Evolutionary conservation across 2,113 vertebrate species (phyloP).

Genomic region (Eurystomus gularis): DNA sequence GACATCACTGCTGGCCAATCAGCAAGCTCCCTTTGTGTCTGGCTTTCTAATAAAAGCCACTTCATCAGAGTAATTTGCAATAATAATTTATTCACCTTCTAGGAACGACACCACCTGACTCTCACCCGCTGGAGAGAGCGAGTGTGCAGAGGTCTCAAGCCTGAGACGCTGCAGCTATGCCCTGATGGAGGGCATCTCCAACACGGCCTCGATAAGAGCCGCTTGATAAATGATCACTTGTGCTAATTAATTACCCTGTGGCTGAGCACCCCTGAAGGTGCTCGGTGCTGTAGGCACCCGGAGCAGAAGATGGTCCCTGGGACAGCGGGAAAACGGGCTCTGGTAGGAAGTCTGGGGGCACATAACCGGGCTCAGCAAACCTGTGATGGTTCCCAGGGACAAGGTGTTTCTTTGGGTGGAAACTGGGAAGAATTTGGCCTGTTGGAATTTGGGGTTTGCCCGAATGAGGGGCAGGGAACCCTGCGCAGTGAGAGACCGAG

Average conservation of each 20-base stretch:
- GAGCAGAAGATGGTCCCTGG: background rate
- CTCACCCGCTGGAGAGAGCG: background rate
- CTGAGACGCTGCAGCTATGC: background rate
- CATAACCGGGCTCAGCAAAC: background rate
- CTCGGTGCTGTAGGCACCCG: background rate
- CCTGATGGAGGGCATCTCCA: background rate
- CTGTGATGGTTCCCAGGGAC: background rate
- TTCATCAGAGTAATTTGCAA: slow-evolving; percentile 62
- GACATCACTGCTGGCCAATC: slow-evolving; percentile 73
- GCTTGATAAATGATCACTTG: background rate
- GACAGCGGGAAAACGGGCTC: background rate
- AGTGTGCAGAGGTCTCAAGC: background rate
- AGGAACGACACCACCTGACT: background rate
- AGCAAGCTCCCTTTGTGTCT: slow-evolving; percentile 57
- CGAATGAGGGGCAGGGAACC: no score
- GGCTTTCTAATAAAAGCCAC: slow-evolving; percentile 62
- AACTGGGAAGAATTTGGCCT: background rate
- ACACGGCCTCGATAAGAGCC: background rate
- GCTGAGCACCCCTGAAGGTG: background rate
- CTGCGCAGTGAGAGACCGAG: no score
- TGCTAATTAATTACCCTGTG: background rate
- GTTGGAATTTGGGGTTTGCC: background rate
- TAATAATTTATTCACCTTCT: slow-evolving; percentile 55
- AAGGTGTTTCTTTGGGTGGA: background rate
- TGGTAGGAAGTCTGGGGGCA: background rate